Evolutionary conservation across 2,113 vertebrate genomes (phyloP), one percentile per base, ranked within the genome.

Genomic region (Oryzias celebensis): DNA sequence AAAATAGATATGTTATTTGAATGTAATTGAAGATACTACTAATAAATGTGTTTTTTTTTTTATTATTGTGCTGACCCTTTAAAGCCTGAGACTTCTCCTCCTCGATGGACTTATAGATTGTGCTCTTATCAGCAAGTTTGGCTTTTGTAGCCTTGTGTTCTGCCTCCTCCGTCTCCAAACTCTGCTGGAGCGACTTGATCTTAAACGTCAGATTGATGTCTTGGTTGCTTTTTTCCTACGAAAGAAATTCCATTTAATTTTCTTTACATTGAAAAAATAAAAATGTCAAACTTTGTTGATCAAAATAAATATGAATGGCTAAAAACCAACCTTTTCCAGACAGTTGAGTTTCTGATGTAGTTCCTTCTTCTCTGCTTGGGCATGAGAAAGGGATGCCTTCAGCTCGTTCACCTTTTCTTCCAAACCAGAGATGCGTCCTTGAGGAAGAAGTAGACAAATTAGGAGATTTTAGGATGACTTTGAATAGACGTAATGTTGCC

Each of bases 191-290:
- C 16, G 93, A 93, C 92, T 96, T 98, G 46, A 98, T 91, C 86
- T 96, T 96, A 72, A 97, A 98, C 0, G 93, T 96, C 90, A 96
- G 90, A 69, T 99, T 94, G 58, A 99, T 98, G 91, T 98, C 97
- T 90, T 95, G 93, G 77, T 96, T 98, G 88, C 87, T 96, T 80
- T 96, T 98, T 82, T 95, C 95, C 97, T 99, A 65, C 54, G 80
- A 5, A 71, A n/a, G 8, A 18, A 7, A 48, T 18, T 10, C 12
- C 2, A 47, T 47, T 47, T 17, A 18, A 48, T n/a, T 6, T 18
- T 48, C 12, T 15, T n/a, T 6, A 6, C 36, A 10, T 36, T 36
- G 2, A 36, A 36, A 36, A 3, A 36, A 12, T 36, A 36, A 36
- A 36, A 10, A 36, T 12, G 36, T 1, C 1, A 5, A 28, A 28